These are phyloP conservation scores for Bugulina stolonifera DNA, from an alignment of 2,888 invertebrate species.

Conservation along the genomic window DNA sequence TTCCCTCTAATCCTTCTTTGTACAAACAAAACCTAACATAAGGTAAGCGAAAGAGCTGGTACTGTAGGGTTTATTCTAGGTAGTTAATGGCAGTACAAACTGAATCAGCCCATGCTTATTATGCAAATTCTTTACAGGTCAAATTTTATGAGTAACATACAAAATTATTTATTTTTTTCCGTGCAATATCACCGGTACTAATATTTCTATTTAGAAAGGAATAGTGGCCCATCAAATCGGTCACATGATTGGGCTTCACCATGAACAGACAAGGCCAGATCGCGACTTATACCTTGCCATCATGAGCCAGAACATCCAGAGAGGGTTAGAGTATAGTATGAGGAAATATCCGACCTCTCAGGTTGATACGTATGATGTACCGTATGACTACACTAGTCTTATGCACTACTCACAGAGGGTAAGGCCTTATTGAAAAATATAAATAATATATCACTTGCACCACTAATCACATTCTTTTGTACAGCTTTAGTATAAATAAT, in stretches of 20 bases:
- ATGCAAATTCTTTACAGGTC: too few relatives aligned
- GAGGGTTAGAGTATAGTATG: constrained; percentile 26
- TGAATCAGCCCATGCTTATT: too few relatives aligned
- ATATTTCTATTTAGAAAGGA: constrained; percentile 28
- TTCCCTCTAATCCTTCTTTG: too few relatives aligned
- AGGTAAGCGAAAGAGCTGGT: too few relatives aligned
- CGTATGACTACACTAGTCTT: constrained; percentile 29
- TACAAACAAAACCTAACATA: too few relatives aligned
- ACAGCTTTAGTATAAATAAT: not conserved
- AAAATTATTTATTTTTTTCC: too few relatives aligned
- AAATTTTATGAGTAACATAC: too few relatives aligned
- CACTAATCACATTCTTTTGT: not conserved
- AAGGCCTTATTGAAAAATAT: not conserved
- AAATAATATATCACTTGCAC: not conserved
- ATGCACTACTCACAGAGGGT: constrained; percentile 29
- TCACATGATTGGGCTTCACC: constrained; percentile 29
- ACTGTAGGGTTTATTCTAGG: too few relatives aligned
- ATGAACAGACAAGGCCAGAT: constrained; percentile 30
- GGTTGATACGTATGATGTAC: constrained; percentile 26
- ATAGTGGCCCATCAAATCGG: constrained; percentile 29
- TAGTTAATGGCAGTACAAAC: too few relatives aligned
- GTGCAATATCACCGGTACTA: too few relatives aligned
- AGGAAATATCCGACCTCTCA: constrained; percentile 16
- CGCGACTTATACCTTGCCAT: constrained; percentile 28
- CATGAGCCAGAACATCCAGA: constrained; percentile 25